Conservation (phyloP, 2,888 invertebrate species). For the Dolomedes plantarius region DNA sequence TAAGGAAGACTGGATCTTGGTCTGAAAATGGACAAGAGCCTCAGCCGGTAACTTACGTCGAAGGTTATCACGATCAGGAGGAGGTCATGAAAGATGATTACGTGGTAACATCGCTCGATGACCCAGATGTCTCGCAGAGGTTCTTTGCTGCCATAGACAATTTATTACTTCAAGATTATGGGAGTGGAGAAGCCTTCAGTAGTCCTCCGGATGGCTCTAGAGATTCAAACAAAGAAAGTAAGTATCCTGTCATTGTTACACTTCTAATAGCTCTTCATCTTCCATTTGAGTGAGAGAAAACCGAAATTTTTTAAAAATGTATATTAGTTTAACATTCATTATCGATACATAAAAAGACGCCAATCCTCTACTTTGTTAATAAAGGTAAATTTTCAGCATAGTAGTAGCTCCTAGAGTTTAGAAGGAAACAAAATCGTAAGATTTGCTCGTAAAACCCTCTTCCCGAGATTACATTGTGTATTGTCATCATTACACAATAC, state of each 20-base stretch:
- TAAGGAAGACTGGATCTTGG: constrained; percentile 41
- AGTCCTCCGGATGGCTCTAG: constrained; percentile 3
- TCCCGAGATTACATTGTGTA: too few species aligned
- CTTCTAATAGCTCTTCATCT: not conserved
- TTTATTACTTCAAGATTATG: constrained; percentile 61
- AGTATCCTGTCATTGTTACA: not conserved
- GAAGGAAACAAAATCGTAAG: too few species aligned
- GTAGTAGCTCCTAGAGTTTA: too few species aligned
- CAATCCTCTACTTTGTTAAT: too few species aligned
- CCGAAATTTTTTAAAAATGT: too few species aligned
- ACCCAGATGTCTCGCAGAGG: constrained; percentile 64
- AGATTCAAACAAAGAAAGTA: constrained; percentile 29
- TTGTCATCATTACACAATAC: too few species aligned
- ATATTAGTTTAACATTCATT: too few species aligned
- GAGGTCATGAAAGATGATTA: constrained; percentile 65
- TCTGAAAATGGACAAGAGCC: not conserved
- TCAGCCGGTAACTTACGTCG: not conserved
- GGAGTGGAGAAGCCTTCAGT: constrained; percentile 26
- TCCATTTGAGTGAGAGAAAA: too few species aligned
- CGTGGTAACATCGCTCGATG: constrained; percentile 66
- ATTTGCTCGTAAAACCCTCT: too few species aligned
- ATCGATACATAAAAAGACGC: too few species aligned
- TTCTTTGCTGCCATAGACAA: constrained; percentile 69
- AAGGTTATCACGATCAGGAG: constrained; percentile 23
- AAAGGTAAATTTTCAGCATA: too few species aligned